Percentiles rank a stretch among this genome's conserved stretches.
These are phyloP conservation scores for Rhodophaea formosa DNA, from an alignment of 2,888 invertebrate species.

Conservation along the genomic window DNA sequence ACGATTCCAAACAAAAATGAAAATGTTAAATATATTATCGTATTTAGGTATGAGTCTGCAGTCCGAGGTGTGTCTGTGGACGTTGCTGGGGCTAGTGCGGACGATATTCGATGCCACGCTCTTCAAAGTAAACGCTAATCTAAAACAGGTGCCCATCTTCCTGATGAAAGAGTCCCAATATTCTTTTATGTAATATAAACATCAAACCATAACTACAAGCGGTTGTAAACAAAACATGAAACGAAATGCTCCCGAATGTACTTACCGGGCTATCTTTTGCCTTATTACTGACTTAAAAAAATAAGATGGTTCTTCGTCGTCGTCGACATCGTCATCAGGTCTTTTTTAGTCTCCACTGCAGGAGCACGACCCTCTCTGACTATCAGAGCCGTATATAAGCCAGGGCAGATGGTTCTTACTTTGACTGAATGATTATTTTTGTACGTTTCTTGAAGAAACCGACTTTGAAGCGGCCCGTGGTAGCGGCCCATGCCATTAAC, in stretches of 20 bases:
- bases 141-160: constrained; percentile 63
- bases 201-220: neutral
- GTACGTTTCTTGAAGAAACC: no score
- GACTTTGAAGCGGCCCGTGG: no score
- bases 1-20: neutral
- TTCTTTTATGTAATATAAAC: neutral
- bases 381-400: no score
- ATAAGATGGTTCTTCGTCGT: no score
- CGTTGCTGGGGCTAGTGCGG: constrained; percentile 71
- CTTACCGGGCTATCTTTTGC: neutral
- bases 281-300: no score
- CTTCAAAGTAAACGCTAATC: constrained; percentile 77
- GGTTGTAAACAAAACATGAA: neutral
- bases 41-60: constrained; percentile 74
- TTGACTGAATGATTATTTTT: no score
- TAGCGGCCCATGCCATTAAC: no score
- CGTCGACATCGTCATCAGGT: no score
- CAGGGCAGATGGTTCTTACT: no score
- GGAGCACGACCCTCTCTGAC: no score
- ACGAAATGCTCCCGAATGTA: neutral
- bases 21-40: constrained; percentile 65
- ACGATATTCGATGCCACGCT: constrained; percentile 79
- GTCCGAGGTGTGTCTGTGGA: constrained; percentile 76
- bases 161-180: constrained; percentile 28
- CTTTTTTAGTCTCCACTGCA: no score